Percentiles rank a stretch among this genome's conserved stretches.
Conservation (phyloP, 1,140 invertebrate species). For the Euwallacea similis region DNA sequence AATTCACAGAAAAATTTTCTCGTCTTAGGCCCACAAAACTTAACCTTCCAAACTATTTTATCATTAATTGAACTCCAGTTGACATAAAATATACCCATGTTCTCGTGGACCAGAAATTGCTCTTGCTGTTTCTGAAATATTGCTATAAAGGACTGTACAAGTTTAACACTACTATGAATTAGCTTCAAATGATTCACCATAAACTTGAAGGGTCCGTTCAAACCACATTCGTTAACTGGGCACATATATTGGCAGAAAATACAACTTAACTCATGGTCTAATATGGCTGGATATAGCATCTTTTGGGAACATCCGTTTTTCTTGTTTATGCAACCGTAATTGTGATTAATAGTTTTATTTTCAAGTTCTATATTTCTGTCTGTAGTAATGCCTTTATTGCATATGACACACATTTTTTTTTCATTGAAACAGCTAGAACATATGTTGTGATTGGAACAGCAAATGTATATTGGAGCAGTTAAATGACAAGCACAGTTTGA, state of each 20-base stretch:
- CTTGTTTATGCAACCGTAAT: slow-evolving; percentile 42
- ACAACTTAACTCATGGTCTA: slow-evolving; percentile 46
- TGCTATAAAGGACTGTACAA: slow-evolving; percentile 37
- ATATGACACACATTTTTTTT: slow-evolving; percentile 37
- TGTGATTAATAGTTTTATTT: slow-evolving; percentile 37
- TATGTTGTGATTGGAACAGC: slow-evolving; percentile 42
- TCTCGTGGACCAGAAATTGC: slow-evolving; percentile 43
- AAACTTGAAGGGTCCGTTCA: slow-evolving; percentile 38
- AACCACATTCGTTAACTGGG: slow-evolving; percentile 38
- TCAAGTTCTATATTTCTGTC: slow-evolving; percentile 44
- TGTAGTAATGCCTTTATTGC: slow-evolving; percentile 40
- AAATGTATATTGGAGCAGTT: slow-evolving; percentile 45
- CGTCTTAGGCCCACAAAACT: slow-evolving; percentile 44
- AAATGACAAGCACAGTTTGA: slow-evolving; percentile 41
- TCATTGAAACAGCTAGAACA: slow-evolving; percentile 39
- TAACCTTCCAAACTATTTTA: slow-evolving; percentile 41
- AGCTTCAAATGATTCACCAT: slow-evolving; percentile 44
- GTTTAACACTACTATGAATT: slow-evolving; percentile 45
- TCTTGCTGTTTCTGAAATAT: slow-evolving; percentile 44
- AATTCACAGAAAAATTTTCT: slow-evolving; percentile 46
- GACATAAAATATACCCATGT: slow-evolving; percentile 46
- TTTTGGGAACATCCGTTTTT: slow-evolving; percentile 43
- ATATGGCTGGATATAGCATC: slow-evolving; percentile 40
- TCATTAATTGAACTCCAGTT: slow-evolving; percentile 25
- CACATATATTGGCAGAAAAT: slow-evolving; percentile 45